Conservation (phyloP, 2,888 invertebrate genomes). For the Eupithecia centaureata region DNA sequence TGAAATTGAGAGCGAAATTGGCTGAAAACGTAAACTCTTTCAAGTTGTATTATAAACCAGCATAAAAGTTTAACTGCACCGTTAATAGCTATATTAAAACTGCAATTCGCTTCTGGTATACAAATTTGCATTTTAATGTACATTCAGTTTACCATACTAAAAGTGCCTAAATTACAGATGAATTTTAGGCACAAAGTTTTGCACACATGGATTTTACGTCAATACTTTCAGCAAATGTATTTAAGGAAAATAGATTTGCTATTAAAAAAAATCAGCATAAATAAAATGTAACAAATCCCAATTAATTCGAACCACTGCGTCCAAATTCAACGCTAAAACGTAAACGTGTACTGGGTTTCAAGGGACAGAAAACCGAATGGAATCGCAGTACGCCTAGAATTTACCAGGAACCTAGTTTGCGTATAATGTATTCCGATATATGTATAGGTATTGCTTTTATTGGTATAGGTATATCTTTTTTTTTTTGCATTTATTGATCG, state of each 20-base stretch:
- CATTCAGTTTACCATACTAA: constrained; percentile 23
- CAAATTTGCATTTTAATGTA: constrained; percentile 49
- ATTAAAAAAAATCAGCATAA: too few species aligned
- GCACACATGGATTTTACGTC: not conserved
- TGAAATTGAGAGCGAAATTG: not conserved
- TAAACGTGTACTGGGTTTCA: not conserved
- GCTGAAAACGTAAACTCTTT: not conserved
- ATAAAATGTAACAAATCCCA: not conserved
- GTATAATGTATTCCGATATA: not conserved
- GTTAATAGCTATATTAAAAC: constrained; percentile 28
- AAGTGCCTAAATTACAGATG: not conserved
- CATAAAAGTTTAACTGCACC: not conserved
- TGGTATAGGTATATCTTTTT: too few species aligned
- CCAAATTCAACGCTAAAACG: not conserved
- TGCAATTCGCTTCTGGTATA: constrained; percentile 46
- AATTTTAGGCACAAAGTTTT: not conserved
- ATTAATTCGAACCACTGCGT: not conserved
- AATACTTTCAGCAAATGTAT: too few species aligned
- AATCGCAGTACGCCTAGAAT: not conserved
- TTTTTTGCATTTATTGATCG: not conserved
- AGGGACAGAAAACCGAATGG: not conserved
- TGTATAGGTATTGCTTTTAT: not conserved
- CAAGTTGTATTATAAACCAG: not conserved
- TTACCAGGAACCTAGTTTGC: not conserved
- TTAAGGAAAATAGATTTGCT: too few species aligned